A percentile compares a stretch with the other conserved stretches of the same genome.
Conservation (phyloP, 2,797 vertebrate species). For the Acanthurus tractus region DNA sequence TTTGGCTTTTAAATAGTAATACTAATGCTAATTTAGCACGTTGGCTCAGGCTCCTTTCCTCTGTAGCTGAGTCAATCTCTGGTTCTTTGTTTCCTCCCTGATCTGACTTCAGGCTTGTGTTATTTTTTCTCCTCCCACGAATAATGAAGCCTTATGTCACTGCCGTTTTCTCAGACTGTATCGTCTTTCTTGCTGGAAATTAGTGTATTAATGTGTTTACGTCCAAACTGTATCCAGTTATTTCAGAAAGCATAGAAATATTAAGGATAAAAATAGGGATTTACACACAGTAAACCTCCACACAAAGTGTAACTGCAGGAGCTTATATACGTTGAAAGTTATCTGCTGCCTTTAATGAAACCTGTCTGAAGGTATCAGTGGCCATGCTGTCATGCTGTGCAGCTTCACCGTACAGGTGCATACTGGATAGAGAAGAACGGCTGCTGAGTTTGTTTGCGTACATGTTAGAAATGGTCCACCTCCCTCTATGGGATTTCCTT, state of each 20-base stretch:
- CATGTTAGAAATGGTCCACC: slow-evolving; percentile 47
- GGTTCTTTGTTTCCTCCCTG: background rate
- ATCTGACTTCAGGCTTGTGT: background rate
- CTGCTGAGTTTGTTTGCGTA: slow-evolving; percentile 55
- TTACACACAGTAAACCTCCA: background rate
- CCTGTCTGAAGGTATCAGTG: slow-evolving; percentile 15
- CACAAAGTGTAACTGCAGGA: background rate
- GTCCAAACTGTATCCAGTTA: slow-evolving; percentile 10
- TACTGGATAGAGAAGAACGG: slow-evolving; percentile 36
- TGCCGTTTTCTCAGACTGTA: too few species aligned
- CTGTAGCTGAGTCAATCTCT: background rate
- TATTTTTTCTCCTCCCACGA: background rate
- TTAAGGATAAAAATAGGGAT: background rate
- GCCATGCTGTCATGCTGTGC: slow-evolving; percentile 6
- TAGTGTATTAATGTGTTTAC: background rate
- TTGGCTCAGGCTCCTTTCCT: background rate
- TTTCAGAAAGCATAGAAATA: slow-evolving; percentile 17
- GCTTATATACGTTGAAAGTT: background rate
- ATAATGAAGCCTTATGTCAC: background rate
- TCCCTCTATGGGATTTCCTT: slow-evolving; percentile 81
- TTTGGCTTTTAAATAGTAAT: background rate
- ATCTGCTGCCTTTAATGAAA: slow-evolving; percentile 14
- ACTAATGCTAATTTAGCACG: background rate
- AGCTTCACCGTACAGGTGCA: slow-evolving; percentile 59
- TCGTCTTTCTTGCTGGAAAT: background rate